Conservation (phyloP, 2,797 vertebrate genomes). For the Hydrocynus forskahlii region DNA sequence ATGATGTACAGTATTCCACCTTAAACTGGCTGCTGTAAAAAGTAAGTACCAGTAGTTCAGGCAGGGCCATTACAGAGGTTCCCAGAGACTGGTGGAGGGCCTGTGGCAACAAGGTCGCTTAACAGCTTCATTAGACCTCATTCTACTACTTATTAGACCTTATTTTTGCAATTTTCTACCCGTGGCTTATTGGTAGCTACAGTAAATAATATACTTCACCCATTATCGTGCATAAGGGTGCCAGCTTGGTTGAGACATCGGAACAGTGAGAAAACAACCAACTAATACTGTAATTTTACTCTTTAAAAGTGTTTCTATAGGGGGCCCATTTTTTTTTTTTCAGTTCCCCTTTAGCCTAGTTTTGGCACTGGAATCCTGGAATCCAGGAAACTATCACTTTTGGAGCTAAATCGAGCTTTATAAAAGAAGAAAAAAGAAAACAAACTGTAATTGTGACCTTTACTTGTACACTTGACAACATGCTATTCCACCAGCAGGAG, state of each 20-base stretch:
- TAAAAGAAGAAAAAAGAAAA: too few species aligned
- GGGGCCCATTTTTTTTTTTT: neutral
- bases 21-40: neutral
- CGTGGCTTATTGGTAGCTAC: neutral
- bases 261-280: neutral
- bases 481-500: constrained; percentile 46
- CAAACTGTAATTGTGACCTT: neutral
- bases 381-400: too few species aligned
- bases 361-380: too few species aligned
- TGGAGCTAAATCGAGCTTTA: too few species aligned
- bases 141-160: neutral
- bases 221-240: neutral
- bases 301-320: neutral
- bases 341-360: too few species aligned
- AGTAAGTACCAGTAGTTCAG: neutral
- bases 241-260: too few species aligned
- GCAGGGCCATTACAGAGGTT: neutral
- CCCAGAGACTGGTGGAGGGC: neutral
- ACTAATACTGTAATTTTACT: neutral
- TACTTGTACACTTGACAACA: constrained; percentile 11
- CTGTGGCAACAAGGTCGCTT: neutral
- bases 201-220: neutral
- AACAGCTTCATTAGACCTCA: neutral
- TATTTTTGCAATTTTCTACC: neutral
- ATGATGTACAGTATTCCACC: too few species aligned